Conservation (phyloP, 2,113 vertebrate genomes). For the Colossoma macropomum region DNA sequence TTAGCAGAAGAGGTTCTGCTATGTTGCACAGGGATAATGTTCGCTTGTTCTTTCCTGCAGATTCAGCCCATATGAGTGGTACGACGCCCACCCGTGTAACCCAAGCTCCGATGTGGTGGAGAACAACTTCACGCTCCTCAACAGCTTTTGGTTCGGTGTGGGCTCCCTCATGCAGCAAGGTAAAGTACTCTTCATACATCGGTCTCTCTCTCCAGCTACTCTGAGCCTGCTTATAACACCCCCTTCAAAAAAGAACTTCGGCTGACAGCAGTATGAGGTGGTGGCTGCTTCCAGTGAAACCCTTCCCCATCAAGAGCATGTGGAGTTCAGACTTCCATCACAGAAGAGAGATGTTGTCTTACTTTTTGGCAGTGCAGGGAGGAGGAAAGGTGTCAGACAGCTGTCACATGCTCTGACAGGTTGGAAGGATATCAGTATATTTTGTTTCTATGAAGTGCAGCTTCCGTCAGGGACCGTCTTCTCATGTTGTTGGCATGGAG, state of each 20-base stretch:
- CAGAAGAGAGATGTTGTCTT: conserved; percentile 73
- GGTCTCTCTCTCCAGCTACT: conserved; percentile 20
- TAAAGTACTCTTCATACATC: conserved; percentile 58
- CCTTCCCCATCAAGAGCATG: conserved; percentile 74
- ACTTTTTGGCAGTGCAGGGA: conserved; percentile 57
- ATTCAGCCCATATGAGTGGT: conserved; percentile 99
- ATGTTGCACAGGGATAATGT: neutral
- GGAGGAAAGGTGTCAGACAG: conserved; percentile 68
- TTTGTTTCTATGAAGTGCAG: conserved; percentile 64
- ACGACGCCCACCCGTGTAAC: conserved; percentile 96
- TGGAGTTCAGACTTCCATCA: conserved; percentile 70
- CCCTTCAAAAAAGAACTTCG: conserved; percentile 35
- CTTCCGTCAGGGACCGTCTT: conserved; percentile 43
- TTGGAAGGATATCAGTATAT: conserved; percentile 67
- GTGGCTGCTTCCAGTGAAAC: conserved; percentile 65
- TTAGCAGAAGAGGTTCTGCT: neutral
- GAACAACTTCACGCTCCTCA: conserved; percentile 97
- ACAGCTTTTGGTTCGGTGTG: conserved; percentile 99
- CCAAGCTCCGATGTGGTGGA: conserved; percentile 94
- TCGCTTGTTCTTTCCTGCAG: conserved; percentile 65
- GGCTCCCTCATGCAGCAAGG: conserved; percentile 99
- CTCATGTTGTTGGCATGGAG: conserved; percentile 40
- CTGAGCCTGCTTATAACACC: conserved; percentile 45
- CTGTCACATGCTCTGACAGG: conserved; percentile 75
- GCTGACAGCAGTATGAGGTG: conserved; percentile 70